Percentiles rank a stretch among this genome's conserved stretches.
phyloP scores from a whole-genome alignment of 1,140 invertebrate species.

The Pteromalus puparum region DNA sequence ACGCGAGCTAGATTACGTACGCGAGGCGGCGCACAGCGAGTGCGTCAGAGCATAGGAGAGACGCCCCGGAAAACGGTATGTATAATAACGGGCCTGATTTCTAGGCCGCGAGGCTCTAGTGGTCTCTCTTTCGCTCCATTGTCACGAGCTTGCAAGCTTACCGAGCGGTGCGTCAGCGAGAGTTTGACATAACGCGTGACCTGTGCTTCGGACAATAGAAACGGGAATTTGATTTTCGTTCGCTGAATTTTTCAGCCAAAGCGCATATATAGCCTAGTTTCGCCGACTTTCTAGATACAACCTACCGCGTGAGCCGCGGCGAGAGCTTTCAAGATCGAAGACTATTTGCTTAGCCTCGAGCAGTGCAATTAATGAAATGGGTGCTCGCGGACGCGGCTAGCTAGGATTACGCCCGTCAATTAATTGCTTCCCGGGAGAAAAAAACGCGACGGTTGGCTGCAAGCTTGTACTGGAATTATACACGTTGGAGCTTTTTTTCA shows the following conservation, averaged over 20 bases:
- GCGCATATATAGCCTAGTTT: not conserved
- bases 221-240: constrained; percentile 9
- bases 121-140: not conserved
- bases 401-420: not conserved
- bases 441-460: not conserved
- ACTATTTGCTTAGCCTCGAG: not conserved
- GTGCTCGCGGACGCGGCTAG: not conserved
- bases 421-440: not conserved
- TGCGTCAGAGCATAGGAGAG: not conserved
- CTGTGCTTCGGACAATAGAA: not conserved
- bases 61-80: not conserved
- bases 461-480: no score
- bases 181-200: not conserved
- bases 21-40: no score
- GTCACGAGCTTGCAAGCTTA: not conserved
- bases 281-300: not conserved
- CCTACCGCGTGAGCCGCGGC: not conserved
- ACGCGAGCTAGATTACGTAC: not conserved
- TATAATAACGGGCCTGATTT: not conserved
- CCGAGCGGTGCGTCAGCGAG: not conserved
- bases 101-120: not conserved
- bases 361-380: not conserved
- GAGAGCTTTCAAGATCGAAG: not conserved
- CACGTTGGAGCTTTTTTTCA: not conserved
- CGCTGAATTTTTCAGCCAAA: constrained; percentile 9